Conservation (phyloP, 35 echinoderm and acorn worm species). For the Amphiura filiformis region DNA sequence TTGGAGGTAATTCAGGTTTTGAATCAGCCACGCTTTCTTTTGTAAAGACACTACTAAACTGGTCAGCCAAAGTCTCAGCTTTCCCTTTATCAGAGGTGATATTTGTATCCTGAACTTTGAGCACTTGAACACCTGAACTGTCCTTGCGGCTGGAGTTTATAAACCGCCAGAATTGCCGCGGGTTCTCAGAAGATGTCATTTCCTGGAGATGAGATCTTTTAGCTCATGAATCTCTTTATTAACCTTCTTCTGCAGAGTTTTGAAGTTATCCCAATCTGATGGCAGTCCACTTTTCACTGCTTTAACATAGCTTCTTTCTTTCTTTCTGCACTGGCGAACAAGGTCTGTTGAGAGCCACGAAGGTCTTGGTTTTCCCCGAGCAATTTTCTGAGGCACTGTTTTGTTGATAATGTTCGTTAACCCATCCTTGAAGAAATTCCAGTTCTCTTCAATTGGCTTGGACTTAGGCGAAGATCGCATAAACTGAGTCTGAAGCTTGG, state of each 20-base stretch:
- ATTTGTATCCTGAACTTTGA: constrained; percentile 6
- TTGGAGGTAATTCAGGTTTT: not conserved
- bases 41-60: constrained; percentile 19
- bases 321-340: constrained; percentile 11
- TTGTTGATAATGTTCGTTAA: not conserved
- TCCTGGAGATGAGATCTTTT: not conserved
- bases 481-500: not conserved
- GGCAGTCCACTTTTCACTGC: constrained; percentile 21
- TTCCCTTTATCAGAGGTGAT: constrained; percentile 13
- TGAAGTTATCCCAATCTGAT: constrained; percentile 14
- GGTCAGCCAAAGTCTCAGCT: constrained; percentile 17
- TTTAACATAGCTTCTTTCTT: constrained; percentile 34
- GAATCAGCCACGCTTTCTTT: not conserved
- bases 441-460: not conserved
- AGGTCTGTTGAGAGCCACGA: constrained; percentile 35
- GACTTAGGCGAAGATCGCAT: not conserved
- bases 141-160: constrained; percentile 24
- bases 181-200: not conserved
- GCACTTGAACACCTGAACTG: constrained; percentile 17
- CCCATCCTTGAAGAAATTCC: not conserved
- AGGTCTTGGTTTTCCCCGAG: not conserved
- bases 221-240: not conserved
- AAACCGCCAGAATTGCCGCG: constrained; percentile 21
- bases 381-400: not conserved
- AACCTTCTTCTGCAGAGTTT: not conserved